Evolutionary conservation across 2,797 vertebrate genomes (phyloP).

Genomic region (Coranthus polyacanthus): DNA sequence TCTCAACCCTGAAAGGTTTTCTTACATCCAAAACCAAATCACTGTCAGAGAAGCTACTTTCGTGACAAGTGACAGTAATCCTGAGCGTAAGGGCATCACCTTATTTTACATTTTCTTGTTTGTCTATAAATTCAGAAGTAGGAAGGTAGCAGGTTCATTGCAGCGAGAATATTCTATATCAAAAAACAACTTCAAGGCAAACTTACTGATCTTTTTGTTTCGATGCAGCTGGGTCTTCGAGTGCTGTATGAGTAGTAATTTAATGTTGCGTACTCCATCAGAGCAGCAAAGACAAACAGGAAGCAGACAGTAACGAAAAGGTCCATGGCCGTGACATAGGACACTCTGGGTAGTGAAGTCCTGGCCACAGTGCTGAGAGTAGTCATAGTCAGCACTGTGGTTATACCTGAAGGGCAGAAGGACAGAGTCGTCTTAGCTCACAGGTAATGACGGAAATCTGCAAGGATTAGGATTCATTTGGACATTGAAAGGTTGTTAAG

Average conservation of each 20-base stretch:
- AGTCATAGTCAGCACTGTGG: constrained; percentile 97
- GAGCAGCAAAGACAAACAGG: constrained; percentile 96
- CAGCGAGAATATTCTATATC: background rate
- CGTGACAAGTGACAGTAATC: constrained; percentile 23
- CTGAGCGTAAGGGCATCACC: background rate
- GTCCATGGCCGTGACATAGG: constrained; percentile 97
- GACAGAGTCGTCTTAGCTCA: constrained; percentile 1
- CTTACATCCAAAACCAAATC: constrained; percentile 28
- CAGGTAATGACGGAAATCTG: background rate
- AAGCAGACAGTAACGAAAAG: constrained; percentile 98
- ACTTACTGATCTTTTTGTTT: constrained; percentile 87
- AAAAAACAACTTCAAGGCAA: background rate
- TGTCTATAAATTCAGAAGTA: background rate
- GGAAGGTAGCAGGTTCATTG: background rate
- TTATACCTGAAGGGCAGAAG: constrained; percentile 88
- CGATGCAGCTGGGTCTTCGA: constrained; percentile 84
- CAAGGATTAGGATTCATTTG: background rate
- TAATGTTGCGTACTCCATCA: constrained; percentile 97
- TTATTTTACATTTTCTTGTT: constrained; percentile 8
- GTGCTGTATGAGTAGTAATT: constrained; percentile 93
- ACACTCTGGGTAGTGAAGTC: constrained; percentile 94
- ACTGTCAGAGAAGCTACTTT: constrained; percentile 17
- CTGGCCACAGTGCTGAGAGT: constrained; percentile 95
- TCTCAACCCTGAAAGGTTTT: constrained; percentile 32
- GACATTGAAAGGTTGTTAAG: background rate